These are phyloP conservation scores for Petrolisthes cinctipes DNA, from an alignment of 2,888 invertebrate species.

Conservation along the genomic window DNA sequence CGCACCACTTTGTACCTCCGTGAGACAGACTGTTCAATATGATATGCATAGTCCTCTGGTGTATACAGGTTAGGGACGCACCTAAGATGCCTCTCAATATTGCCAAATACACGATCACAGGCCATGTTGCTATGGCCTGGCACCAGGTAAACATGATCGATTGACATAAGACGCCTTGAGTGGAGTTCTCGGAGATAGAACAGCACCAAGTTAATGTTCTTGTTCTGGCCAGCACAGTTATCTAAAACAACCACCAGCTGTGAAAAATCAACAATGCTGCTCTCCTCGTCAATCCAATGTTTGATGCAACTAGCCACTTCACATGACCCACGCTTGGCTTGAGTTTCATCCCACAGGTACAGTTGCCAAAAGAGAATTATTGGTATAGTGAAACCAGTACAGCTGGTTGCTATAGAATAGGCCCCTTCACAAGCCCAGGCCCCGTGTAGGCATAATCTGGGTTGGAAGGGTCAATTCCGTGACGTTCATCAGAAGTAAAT, in stretches of 20 bases:
- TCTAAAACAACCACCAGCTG: constrained; percentile 28
- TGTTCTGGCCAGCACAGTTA: constrained; percentile 28
- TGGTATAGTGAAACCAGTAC: too few species aligned
- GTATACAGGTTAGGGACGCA: background rate
- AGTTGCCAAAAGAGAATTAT: too few species aligned
- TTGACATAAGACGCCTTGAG: background rate
- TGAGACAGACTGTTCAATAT: background rate
- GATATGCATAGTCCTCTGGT: constrained; percentile 9
- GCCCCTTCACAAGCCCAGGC: too few species aligned
- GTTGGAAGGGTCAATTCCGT: too few species aligned
- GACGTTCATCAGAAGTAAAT: too few species aligned
- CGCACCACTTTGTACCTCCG: constrained; percentile 24
- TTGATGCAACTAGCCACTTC: constrained; percentile 20
- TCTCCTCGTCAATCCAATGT: constrained; percentile 9
- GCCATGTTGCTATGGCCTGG: background rate
- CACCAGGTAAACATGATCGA: constrained; percentile 26
- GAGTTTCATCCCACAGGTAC: constrained; percentile 33
- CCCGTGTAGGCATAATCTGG: too few species aligned
- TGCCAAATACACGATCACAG: too few species aligned
- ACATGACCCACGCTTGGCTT: constrained; percentile 22
- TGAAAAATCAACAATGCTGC: background rate
- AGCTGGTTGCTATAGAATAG: too few species aligned
- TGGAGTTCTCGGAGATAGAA: constrained; percentile 24
- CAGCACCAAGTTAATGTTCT: constrained; percentile 31
- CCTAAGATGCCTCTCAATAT: background rate